Conservation (phyloP, 2,888 invertebrate genomes). For the Brachynemurus nebulosus region DNA sequence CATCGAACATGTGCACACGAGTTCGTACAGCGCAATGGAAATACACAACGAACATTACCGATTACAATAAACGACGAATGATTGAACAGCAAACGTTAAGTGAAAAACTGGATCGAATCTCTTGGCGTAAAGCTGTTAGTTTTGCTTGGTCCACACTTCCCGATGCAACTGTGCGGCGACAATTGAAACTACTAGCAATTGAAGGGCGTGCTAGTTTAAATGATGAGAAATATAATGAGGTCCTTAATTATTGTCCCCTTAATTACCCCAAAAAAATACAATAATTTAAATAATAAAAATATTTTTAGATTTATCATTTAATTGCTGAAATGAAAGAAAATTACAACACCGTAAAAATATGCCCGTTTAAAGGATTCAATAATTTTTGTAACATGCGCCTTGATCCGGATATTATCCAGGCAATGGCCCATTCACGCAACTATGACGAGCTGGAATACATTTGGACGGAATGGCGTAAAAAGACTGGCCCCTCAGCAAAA, state of each 20-base stretch:
- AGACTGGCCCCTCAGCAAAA: conserved; percentile 60
- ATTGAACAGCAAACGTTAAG: conserved; percentile 54
- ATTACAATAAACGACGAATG: conserved; percentile 54
- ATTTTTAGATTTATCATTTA: conserved; percentile 49
- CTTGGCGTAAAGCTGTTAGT: conserved; percentile 56
- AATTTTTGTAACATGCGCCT: conserved; percentile 44
- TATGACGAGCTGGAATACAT: conserved; percentile 60
- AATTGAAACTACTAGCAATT: conserved; percentile 54
- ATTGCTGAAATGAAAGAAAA: conserved; percentile 68
- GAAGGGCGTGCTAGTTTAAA: conserved; percentile 59
- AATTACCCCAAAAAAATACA: background rate
- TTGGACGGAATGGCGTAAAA: conserved; percentile 72
- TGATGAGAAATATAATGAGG: conserved; percentile 61
- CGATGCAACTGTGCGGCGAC: conserved; percentile 50
- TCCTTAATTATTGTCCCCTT: conserved; percentile 22
- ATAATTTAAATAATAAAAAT: conserved; percentile 1
- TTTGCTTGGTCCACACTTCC: conserved; percentile 55
- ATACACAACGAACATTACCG: conserved; percentile 64
- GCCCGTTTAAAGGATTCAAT: conserved; percentile 46
- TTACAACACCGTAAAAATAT: conserved; percentile 57
- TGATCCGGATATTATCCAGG: conserved; percentile 46
- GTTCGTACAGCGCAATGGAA: conserved; percentile 61
- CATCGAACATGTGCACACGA: conserved; percentile 55
- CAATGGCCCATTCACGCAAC: conserved; percentile 57
- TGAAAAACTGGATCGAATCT: conserved; percentile 58